Evolutionary conservation across 2,797 vertebrate genomes (phyloP).

Genomic region (Glyptemys insculpta): DNA sequence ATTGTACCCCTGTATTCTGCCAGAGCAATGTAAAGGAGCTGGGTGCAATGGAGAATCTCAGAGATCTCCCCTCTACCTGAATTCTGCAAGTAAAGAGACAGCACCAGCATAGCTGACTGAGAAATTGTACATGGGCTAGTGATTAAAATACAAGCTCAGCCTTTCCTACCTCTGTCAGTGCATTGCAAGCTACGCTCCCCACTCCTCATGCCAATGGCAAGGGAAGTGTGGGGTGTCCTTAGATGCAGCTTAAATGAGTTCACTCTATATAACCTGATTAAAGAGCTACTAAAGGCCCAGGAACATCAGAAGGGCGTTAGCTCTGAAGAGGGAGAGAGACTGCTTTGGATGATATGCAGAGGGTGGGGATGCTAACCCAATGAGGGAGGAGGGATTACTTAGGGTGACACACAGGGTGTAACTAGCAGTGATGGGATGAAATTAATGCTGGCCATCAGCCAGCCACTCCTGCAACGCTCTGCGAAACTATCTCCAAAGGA

Average conservation of each 20-base stretch:
- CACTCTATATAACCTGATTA: neutral
- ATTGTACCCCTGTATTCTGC: neutral
- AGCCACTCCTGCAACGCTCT: neutral
- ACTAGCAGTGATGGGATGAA: neutral
- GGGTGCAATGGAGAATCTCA: neutral
- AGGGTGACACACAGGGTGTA: neutral
- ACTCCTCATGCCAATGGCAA: neutral
- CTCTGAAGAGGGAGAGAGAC: neutral
- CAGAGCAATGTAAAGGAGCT: neutral
- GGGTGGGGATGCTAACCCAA: neutral
- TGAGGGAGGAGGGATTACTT: neutral
- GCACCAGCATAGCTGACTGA: neutral
- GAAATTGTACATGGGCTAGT: neutral
- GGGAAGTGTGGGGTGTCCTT: neutral
- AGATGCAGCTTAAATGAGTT: neutral
- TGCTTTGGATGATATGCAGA: neutral
- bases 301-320: neutral
- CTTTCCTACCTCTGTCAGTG: no score
- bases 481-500: neutral
- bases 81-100: neutral
- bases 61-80: neutral
- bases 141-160: neutral
- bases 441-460: neutral
- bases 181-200: neutral
- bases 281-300: neutral